Conservation (phyloP, 2,888 invertebrate species). For the Pyrgus malvae region DNA sequence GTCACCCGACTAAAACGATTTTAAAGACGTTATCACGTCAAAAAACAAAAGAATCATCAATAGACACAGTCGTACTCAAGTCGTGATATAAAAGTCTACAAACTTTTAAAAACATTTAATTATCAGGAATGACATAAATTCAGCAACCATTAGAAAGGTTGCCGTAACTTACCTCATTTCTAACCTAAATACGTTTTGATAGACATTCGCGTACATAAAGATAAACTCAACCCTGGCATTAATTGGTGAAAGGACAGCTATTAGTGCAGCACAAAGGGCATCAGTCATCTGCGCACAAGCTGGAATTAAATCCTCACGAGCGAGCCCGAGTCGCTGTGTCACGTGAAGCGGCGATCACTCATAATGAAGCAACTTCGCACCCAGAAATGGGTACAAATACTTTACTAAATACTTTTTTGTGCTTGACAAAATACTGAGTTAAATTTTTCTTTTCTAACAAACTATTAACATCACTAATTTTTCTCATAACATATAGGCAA, state of each 20-base stretch:
- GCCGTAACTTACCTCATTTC: neutral
- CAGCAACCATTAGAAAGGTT: neutral
- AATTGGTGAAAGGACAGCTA: slow-evolving; percentile 27
- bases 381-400: slow-evolving; percentile 31
- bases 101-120: too few relatives aligned
- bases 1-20: too few relatives aligned
- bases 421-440: neutral
- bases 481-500: too few relatives aligned
- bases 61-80: too few relatives aligned
- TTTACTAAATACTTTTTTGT: too few relatives aligned
- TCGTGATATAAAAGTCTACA: too few relatives aligned
- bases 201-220: slow-evolving; percentile 18
- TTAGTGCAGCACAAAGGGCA: slow-evolving; percentile 25
- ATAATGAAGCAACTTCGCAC: slow-evolving; percentile 25
- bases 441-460: too few relatives aligned
- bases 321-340: slow-evolving; percentile 37
- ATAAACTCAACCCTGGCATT: slow-evolving; percentile 16
- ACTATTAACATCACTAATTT: too few relatives aligned
- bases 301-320: slow-evolving; percentile 23
- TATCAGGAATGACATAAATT: neutral
- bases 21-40: too few relatives aligned
- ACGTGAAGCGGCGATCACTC: slow-evolving; percentile 43
- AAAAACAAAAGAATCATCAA: too few relatives aligned
- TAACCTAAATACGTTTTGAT: slow-evolving; percentile 1
- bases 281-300: slow-evolving; percentile 21